Base-by-base conservation (phyloP, 2,797 vertebrate species). In the Sciurus vulgaris region DNA sequence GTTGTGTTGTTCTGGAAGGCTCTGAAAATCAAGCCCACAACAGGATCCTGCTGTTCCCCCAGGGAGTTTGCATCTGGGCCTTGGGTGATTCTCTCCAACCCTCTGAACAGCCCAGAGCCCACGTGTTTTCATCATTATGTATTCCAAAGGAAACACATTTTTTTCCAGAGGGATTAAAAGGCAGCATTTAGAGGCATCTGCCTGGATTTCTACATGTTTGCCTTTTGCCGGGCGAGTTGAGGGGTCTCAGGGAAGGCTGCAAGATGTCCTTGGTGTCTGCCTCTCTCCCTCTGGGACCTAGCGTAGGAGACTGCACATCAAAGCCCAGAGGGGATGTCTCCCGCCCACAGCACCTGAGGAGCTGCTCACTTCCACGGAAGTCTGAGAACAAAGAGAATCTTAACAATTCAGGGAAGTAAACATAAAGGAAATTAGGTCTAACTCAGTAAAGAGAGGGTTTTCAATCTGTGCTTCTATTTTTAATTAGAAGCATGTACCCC, bases 321-420 rank as follows among this genome's bases (percentile, higher is more conserved):
- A 73, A 97, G 69, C 7, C 24, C 28, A 9, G 33, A 11, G 22
- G n/a, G 69, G 59, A 38, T 5, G 76, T 35, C n/a, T 1, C 33
- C 59, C 24, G 0, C 28, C 61, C 61, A 12, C 56, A 69, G 67
- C 91, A 91, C 67, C 24, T 54, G 44, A 63, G n/a, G 38, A 61
- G n/a, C 4, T 30, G 61, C 38, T 67, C 67, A 18, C 85, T 91
- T 84, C 82, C 44, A n/a, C 0, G 0, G 56, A 96, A 94, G 51
- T 65, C 61, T 24, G 51, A 95, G 86, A 95, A 97, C 96, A 95
- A 95, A 95, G 73, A 82, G 38, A 72, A 67, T 56, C 26, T 90
- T 92, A 47, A 84, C 26, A 85, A 72, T 78, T 63, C 2, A 10
- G 73, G 38, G 78, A 87, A 91, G 85, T 87, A 44, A 30, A 41